Percentiles rank a stretch among this genome's conserved stretches.
Conservation (phyloP, 2,888 invertebrate genomes). For the Stenurella melanura region DNA sequence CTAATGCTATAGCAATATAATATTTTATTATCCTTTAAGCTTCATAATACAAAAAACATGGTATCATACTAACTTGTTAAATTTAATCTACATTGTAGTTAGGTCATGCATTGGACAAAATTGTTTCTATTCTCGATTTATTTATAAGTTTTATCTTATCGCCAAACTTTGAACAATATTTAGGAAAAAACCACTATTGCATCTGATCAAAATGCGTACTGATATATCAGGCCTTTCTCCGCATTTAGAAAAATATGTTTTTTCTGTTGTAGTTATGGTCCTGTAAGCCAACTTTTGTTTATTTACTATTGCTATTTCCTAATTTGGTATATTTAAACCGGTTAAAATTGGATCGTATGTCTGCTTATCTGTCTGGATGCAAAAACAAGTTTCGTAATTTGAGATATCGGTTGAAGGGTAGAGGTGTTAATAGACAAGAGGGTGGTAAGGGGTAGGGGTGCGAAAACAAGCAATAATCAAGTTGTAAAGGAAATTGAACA, state of each 20-base stretch:
- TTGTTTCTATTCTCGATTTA: not conserved
- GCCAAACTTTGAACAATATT: not conserved
- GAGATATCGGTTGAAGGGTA: too few relatives aligned
- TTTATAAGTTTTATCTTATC: slow-evolving; percentile 30
- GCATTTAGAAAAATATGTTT: not conserved
- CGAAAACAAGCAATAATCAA: too few relatives aligned
- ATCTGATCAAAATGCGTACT: not conserved
- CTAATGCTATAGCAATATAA: too few relatives aligned
- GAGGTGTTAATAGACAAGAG: too few relatives aligned
- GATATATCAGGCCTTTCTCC: not conserved
- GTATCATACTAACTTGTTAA: not conserved
- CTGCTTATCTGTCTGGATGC: not conserved
- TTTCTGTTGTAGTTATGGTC: too few relatives aligned
- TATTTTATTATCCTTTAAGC: not conserved
- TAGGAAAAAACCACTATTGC: slow-evolving; percentile 7
- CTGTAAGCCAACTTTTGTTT: too few relatives aligned
- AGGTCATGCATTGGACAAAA: not conserved
- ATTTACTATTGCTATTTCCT: not conserved
- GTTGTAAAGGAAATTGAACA: too few relatives aligned
- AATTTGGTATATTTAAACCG: not conserved
- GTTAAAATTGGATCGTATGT: slow-evolving; percentile 1
- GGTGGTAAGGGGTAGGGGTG: too few relatives aligned
- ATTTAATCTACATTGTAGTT: not conserved
- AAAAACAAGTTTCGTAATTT: not conserved
- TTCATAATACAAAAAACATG: not conserved